These are phyloP conservation scores for Dasypolia templi DNA, from an alignment of 2,888 invertebrate genomes.

Conservation along the genomic window DNA sequence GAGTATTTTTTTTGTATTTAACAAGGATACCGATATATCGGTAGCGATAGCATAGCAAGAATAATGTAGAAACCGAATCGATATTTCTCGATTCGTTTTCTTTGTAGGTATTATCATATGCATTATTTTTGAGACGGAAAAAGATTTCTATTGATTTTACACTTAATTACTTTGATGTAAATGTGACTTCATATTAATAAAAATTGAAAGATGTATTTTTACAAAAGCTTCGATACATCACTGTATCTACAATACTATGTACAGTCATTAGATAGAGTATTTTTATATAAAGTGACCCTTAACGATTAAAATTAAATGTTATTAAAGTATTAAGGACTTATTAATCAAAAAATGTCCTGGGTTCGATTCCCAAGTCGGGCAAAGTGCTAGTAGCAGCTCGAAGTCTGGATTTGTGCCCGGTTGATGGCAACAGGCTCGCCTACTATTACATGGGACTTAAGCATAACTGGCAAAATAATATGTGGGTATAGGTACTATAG, in stretches of 20 bases:
- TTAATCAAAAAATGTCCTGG: too few relatives aligned
- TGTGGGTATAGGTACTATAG: too few relatives aligned
- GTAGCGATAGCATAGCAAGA: not conserved
- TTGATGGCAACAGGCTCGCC: too few relatives aligned
- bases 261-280: slow-evolving; percentile 59
- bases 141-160: slow-evolving; percentile 3
- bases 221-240: slow-evolving; percentile 20
- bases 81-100: too few relatives aligned
- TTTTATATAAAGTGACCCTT: slow-evolving; percentile 13
- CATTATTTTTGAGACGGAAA: not conserved
- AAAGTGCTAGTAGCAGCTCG: too few relatives aligned
- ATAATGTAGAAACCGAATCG: not conserved
- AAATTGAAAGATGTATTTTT: slow-evolving; percentile 3
- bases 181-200: not conserved
- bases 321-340: slow-evolving; percentile 27
- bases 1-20: slow-evolving; percentile 17
- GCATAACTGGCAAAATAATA: too few relatives aligned
- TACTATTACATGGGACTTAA: too few relatives aligned
- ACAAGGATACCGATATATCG: too few relatives aligned
- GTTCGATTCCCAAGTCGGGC: too few relatives aligned
- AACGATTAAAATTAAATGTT: slow-evolving; percentile 18
- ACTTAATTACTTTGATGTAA: slow-evolving; percentile 2
- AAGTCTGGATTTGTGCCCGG: too few relatives aligned
- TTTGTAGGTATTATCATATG: not conserved
- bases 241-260: slow-evolving; percentile 20